These are phyloP conservation scores for Platorchestia sp. DNA, from an alignment of 1,140 invertebrate species.

Conservation along the genomic window DNA sequence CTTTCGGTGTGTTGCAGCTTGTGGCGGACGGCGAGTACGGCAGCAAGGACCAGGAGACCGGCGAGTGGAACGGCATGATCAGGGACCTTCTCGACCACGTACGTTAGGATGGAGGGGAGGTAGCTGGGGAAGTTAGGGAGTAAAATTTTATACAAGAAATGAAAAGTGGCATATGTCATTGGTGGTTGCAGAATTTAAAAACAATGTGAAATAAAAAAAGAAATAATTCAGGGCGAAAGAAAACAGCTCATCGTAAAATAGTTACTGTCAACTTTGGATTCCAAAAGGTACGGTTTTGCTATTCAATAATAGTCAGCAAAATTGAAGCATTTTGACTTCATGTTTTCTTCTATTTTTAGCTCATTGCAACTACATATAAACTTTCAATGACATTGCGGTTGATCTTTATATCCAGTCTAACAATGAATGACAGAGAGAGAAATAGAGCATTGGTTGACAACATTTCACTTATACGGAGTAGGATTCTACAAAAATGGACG, in stretches of 20 bases:
- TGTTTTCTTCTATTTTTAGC: not conserved
- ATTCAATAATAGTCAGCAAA: not conserved
- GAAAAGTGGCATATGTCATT: not conserved
- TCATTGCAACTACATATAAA: not conserved
- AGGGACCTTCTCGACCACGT: conserved; percentile 89
- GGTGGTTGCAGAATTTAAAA: not conserved
- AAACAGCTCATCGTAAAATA: not conserved
- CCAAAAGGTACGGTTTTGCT: not conserved
- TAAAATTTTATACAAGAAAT: not conserved
- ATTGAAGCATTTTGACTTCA: not conserved
- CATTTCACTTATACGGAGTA: no score
- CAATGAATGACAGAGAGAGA: no score
- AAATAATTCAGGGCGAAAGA: not conserved
- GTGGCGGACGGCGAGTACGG: conserved; percentile 88
- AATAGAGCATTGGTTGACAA: no score
- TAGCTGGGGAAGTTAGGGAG: not conserved
- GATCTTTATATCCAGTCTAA: no score
- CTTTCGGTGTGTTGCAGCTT: conserved; percentile 71
- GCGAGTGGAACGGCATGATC: conserved; percentile 96
- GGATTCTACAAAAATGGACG: no score
- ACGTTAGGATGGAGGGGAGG: conserved; percentile 67
- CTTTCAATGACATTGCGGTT: no score
- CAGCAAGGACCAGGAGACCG: conserved; percentile 81
- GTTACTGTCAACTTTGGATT: no score
- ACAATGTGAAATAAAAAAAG: not conserved